phyloP scores from a whole-genome alignment of 2,113 vertebrate species.

The Passer montanus region DNA sequence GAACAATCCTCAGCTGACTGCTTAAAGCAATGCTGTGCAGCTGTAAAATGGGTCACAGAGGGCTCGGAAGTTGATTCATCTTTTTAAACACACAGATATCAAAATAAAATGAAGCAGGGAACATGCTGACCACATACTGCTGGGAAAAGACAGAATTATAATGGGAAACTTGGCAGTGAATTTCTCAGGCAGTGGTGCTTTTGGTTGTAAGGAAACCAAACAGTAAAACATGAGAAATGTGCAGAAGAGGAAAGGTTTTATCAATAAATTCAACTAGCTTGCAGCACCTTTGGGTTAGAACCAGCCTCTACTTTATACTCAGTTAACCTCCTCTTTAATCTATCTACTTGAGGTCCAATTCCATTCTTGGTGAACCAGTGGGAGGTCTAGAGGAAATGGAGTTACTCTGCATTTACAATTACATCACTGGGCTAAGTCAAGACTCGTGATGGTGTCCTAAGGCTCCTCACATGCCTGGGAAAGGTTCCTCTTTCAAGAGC shows the following conservation, averaged over 20 bases:
- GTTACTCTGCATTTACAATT: conserved; percentile 7
- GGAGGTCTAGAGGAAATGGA: background rate
- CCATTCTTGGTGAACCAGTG: background rate
- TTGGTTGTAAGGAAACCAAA: background rate
- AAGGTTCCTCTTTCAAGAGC: background rate
- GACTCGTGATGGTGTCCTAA: background rate
- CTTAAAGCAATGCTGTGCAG: background rate
- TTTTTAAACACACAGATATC: background rate
- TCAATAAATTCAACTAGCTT: background rate
- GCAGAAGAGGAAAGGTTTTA: background rate
- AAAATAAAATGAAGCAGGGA: background rate
- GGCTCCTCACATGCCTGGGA: background rate
- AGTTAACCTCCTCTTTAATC: background rate
- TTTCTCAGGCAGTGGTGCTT: background rate
- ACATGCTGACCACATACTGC: background rate
- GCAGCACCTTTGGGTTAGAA: background rate
- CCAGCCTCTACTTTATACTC: background rate
- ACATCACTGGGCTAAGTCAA: background rate
- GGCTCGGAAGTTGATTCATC: background rate
- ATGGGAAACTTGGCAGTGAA: background rate
- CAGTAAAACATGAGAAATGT: background rate
- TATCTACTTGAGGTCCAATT: background rate
- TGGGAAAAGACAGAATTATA: background rate
- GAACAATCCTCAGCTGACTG: background rate
- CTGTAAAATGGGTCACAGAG: background rate